Base-by-base conservation (phyloP, 2,888 invertebrate genomes). In the Dyspetes luteomarginatus region DNA sequence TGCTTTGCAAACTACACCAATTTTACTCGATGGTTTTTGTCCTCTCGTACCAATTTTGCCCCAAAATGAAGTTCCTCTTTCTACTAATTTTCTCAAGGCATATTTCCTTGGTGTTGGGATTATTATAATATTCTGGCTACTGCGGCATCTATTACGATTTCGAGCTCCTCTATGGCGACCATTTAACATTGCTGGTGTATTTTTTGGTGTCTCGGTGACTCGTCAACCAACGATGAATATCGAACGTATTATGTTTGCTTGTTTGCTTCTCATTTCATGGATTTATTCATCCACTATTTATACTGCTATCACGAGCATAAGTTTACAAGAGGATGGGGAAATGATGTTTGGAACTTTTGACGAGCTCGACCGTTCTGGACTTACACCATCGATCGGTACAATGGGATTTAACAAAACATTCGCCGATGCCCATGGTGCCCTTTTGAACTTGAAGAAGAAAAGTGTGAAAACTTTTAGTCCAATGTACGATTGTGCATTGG, bases 231-330 rank as follows among this genome's bases (percentile, higher is more conserved):
- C 5, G 4, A 36, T 1, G 15, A 12, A 5, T 4, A 17, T 45
- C 7, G 78, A 85, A 58, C 65, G 85, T 17, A 17, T 78, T 4
- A 4, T 83, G 0, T 72, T 81, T 4, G 50, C 62, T 5, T 58
- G 67, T 17, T 36, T 84, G 7, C 52, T 79, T 4, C 12, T 82
- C 5, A 17, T 84, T 1, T 83, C 84, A 7, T 58, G 80, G 1
- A 67, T 67, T 1, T 83, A 77, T 12, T 68, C 82, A 12, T 30
- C 81, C 5, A 41, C 73, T 7, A 73, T 82, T 26, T 84, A 82
- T 36, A 52, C 67, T 1, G 60, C 69, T 19, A 30, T 85, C 17
- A 82, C 79, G 1, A 12, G 72, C 12, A 26, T 78, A 15, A 77
- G 74, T 28, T 30, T 79, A 5, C 50, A 69, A 4, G 19, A 5